Evolutionary conservation across 1,140 invertebrate species (phyloP), one percentile per base, ranked within the genome.

Genomic region (Temnothorax nylanderi): DNA sequence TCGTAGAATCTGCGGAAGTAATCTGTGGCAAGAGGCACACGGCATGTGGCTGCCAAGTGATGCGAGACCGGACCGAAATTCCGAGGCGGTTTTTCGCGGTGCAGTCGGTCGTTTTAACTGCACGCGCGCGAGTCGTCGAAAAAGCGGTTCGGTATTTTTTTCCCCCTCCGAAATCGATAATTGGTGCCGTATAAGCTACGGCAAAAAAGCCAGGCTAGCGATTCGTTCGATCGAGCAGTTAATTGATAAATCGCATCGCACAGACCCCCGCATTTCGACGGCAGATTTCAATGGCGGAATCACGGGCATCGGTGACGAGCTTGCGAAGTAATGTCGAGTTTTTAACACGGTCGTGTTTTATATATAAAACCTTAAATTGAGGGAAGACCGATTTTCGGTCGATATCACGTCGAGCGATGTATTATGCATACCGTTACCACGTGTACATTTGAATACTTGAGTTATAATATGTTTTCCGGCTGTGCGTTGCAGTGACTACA

Each of bases 211-310:
- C 72, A 37, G 49, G 54, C 64, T 62, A 51, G 44, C 71, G 75
- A 87, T 80, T 11, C 77, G 60, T 13, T 56, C 87, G 84, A 90
- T 89, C 49, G 86, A 72, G 80, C 89, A 84, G 74, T 88, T 88
- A 88, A 91, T 90, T 90, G 90, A 86, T 80, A 87, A 85, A 84
- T 65, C 32, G 56, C 44, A 78, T 58, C 82, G 64, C 71, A 32
- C 67, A 32, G 3, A 7, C 32, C 18, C 41, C 64, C 51, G 71
- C 81, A 82, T 84, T 89, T 90, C 77, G 85, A 18, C 47, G 26
- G 32, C 26, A 71, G 58, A 89, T 90, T 90, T 90, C 85, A 89
- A 89, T 88, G 88, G 77, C 34, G 85, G 72, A 77, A 87, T 87
- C 74, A 69, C 64, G 84, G 62, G 47, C 8, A 26, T 0, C 49